Base-by-base conservation (phyloP, 2,113 vertebrate species). In the Prinia subflava region DNA sequence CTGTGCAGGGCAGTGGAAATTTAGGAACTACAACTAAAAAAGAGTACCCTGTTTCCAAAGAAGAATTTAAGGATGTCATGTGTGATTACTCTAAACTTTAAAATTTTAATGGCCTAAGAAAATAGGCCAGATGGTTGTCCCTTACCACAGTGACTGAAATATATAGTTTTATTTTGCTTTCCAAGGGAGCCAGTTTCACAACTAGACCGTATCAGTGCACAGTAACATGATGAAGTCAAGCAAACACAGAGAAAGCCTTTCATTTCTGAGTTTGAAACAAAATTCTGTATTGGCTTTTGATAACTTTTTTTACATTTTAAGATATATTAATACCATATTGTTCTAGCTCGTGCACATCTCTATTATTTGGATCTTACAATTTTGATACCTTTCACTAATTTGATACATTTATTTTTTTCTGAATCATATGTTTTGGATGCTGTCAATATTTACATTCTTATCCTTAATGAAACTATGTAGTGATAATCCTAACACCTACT, bases 381-480 rank as follows among this genome's bases (percentile, higher is more conserved):
- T 81, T 82, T 41, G 65, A 86, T 91, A 50, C 35, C 15, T 83
- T 94, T 83, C 14, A 3, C 9, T 41, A 39, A 39, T 79, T 92
- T 75, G 30, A 53, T 95, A 67, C 14, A 9, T 83, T n/a, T 79
- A 53, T 47, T 90, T 69, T n/a, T 83, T 63, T 91, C 87, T 92
- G 63, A 97, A 87, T 56, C 28, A 42, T 56, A 39, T 79, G 24
- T 44, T 86, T 92, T 82, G 7, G 16, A 82, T 41, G 82, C 57
- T 96, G 82, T 55, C 90, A 91, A 92, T 94, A 95, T 95, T 96
- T 94, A 56, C 69, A 52, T 87, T 93, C 2, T 84, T 84, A 33
- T 69, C 39, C 73, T 94, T 95, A 96, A 91, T 95, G 64, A 80
- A 81, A 77, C 27, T 75, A 6, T 90, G 85, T 87, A 86, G 76